Evolutionary conservation across 2,797 vertebrate species (phyloP), one percentile per base, ranked within the genome.

Genomic region (Dipus sagitta): DNA sequence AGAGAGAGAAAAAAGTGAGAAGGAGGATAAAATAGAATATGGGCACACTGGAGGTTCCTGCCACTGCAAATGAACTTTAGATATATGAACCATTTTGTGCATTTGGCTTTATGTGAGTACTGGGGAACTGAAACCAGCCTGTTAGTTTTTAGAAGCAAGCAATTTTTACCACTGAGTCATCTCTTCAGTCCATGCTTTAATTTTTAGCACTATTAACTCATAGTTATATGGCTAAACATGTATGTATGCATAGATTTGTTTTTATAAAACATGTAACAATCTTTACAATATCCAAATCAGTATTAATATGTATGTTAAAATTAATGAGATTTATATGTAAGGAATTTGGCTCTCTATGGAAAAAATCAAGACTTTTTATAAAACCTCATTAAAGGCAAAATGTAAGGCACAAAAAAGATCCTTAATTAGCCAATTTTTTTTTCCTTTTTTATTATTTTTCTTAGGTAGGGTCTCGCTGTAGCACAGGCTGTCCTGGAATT

Each of bases 381-480:
- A 94, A 86, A 82, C 18, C 74, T 91, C 70, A 95, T 95, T 96
- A 94, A 92, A 92, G 81, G 86, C 12, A 88, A 95, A 93, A 91
- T 81, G n/a, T 54, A 93, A 74, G 64, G 30, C 91, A 91, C n/a
- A 6, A 79, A 94, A 95, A 75, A 54, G 92, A 60, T 5, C 10
- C 94, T 92, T 92, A 97, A 93, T 95, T 94, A 95, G 60, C 42
- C 65, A 87, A 26, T 96, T 96, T 91, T 32, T 23, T 85, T 95
- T 96, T 90, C 78, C 60, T 38, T 38, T 38, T 38, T 38, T 38
- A 38, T 38, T 38, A 38, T 6, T 38, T 38, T 38, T 38, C 6
- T 6, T 38, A 38, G 6, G 38, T 38, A 38, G 38, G 38, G 38
- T 38, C 38, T 38, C 38, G 38, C 38, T 38, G 3, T 38, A 38